A percentile compares a stretch with the other conserved stretches of the same genome.
Conservation (phyloP, 2,888 invertebrate genomes). For the Camponotus fellah region DNA sequence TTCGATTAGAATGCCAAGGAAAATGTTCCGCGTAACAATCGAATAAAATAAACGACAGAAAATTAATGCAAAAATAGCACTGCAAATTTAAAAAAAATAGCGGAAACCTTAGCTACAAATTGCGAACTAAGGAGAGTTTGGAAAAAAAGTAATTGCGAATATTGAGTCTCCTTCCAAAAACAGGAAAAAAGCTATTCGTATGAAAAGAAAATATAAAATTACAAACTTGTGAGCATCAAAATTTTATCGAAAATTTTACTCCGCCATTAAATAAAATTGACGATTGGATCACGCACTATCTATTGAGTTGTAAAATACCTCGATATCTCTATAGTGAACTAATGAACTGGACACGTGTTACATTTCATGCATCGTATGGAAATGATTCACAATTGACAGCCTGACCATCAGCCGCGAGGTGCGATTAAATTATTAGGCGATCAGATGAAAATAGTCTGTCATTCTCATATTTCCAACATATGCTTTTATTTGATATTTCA, state of each 20-base stretch:
- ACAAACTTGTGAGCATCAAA: conserved; percentile 1
- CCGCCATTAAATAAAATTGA: neutral
- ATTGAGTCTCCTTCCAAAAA: conserved; percentile 16
- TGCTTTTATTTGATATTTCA: conserved; percentile 50
- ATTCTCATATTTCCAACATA: conserved; percentile 22
- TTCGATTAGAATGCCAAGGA: neutral
- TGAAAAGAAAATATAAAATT: neutral
- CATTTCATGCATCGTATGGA: conserved; percentile 18
- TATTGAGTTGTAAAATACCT: conserved; percentile 17
- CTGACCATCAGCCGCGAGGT: conserved; percentile 52
- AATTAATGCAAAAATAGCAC: conserved; percentile 18
- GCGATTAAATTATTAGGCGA: conserved; percentile 69
- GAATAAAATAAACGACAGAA: conserved; percentile 9
- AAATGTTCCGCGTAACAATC: neutral
- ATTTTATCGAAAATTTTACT: neutral
- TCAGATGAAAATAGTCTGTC: conserved; percentile 65
- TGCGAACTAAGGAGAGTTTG: conserved; percentile 1
- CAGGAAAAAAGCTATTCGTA: neutral
- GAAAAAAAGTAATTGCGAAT: conserved; percentile 26
- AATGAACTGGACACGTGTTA: conserved; percentile 22
- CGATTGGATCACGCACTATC: neutral
- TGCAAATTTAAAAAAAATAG: conserved; percentile 8
- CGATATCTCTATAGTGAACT: conserved; percentile 14
- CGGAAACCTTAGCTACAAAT: conserved; percentile 5
- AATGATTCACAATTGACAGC: conserved; percentile 66